Conservation (phyloP, 2,888 invertebrate genomes). For the Synergus japonicus region DNA sequence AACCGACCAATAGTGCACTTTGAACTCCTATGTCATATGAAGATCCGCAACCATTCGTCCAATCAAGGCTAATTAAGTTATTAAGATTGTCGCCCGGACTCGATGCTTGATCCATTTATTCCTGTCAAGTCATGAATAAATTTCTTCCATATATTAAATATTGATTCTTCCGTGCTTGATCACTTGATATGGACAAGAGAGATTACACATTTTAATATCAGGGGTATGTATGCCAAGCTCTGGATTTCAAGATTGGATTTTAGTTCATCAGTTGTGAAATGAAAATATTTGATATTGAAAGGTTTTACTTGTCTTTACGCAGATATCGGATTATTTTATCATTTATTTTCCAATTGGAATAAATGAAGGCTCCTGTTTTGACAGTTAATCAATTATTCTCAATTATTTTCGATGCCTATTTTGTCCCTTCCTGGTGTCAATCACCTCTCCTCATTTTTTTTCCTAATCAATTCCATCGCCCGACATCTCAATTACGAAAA, state of each 20-base stretch:
- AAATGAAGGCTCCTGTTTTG: neutral
- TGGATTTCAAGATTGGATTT: neutral
- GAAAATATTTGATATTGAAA: too few species aligned
- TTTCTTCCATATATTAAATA: neutral
- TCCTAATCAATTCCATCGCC: neutral
- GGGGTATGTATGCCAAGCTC: too few species aligned
- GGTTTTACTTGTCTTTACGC: neutral
- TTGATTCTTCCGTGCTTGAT: neutral
- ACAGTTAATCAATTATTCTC: slow-evolving; percentile 10
- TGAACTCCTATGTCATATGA: neutral
- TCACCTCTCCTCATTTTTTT: slow-evolving; percentile 11
- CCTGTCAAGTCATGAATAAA: neutral
- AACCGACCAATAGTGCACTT: neutral
- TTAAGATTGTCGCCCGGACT: neutral
- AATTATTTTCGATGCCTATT: neutral
- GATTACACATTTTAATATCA: too few species aligned
- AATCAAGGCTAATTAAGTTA: slow-evolving; percentile 34
- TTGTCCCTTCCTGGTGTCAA: slow-evolving; percentile 1
- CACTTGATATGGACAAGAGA: neutral
- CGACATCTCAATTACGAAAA: too few species aligned
- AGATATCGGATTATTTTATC: neutral
- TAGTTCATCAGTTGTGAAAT: neutral
- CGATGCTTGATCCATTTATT: neutral
- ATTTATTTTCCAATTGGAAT: neutral
- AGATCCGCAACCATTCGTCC: slow-evolving; percentile 7